Evolutionary conservation across 2,113 vertebrate species (phyloP), one percentile per base, ranked within the genome.

Genomic region (Oreotrochilus melanogaster): DNA sequence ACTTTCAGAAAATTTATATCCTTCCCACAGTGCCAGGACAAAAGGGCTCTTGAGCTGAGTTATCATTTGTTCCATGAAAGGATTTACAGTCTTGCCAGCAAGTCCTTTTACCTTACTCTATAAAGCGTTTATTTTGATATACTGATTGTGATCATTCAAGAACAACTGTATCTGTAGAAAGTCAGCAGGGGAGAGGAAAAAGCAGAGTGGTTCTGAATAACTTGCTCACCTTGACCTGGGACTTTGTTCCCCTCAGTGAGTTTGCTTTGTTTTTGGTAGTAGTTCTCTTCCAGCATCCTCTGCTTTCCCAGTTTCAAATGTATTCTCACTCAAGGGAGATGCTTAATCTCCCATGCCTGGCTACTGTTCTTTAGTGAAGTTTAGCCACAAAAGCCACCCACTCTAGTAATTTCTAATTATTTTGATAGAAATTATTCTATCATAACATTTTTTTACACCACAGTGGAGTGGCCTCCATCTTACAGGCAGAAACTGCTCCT

Each of bases 1-100:
- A 97, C 94, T 98, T 98, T 94, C 79, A 79, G 93, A 96, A 89
- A 97, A 98, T 98, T 98, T 98, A 98, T 97, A 95, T 93, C 85
- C 89, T 92, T 89, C 93, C 75, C 11, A 21, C 67, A 56, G 72
- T 96, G 58, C 65, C 86, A 96, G 94, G 94, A 98, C 91, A 95
- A 98, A 98, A 97, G 95, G 89, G 91, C 96, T 98, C 95, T 97
- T 93, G 93, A 96, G 93, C 92, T 91, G 94, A 96, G 96, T 97
- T 98, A 97, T 97, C 96, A 97, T 97, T 97, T 95, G 91, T 97
- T 97, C 96, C 90, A 90, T 28, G 88, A 96, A 86, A 97, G 86
- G 96, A 98, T 98, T 98, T 98, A 98, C 96, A 98, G 88, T 94
- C 96, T 97, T 78, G 9, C 96, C 94, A 97, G 94, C 62, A 96